A percentile compares a stretch with the other conserved stretches of the same genome.
phyloP scores from a whole-genome alignment of 1,140 invertebrate genomes.

The Drosophila guanche region DNA sequence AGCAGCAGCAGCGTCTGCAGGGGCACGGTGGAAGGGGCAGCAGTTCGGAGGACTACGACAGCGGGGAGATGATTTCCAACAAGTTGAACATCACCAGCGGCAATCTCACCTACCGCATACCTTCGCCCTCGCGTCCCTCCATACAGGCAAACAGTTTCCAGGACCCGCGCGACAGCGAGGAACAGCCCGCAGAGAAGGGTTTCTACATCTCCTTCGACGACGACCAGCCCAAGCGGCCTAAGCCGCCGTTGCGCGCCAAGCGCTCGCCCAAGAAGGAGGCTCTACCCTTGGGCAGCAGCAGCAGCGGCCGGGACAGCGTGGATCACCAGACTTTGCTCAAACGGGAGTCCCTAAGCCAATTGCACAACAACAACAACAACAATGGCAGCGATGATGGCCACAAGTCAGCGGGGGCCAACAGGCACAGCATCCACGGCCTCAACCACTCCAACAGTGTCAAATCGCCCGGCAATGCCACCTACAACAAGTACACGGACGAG shows the following conservation, averaged over 20 bases:
- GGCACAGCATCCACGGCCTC: constrained; percentile 51
- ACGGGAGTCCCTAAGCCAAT: constrained; percentile 84
- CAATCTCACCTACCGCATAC: constrained; percentile 93
- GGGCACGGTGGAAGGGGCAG: constrained; percentile 66
- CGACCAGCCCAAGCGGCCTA: constrained; percentile 93
- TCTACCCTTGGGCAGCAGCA: neutral
- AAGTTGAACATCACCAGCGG: constrained; percentile 92
- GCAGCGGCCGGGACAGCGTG: constrained; percentile 74
- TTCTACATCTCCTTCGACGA: constrained; percentile 97
- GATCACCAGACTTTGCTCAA: constrained; percentile 74
- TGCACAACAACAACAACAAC: constrained; percentile 78
- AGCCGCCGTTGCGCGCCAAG: constrained; percentile 92
- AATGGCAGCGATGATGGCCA: constrained; percentile 45
- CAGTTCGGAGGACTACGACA: constrained; percentile 75
- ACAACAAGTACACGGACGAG: constrained; percentile 81
- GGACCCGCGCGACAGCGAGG: constrained; percentile 79
- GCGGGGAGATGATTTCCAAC: constrained; percentile 76
- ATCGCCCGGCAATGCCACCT: constrained; percentile 71
- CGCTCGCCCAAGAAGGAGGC: constrained; percentile 91
- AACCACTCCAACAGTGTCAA: constrained; percentile 57
- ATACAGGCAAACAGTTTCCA: constrained; percentile 90
- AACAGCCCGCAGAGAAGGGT: constrained; percentile 90
- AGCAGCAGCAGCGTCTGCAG: constrained; percentile 42
- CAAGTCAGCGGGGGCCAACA: constrained; percentile 26
- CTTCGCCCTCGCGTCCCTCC: constrained; percentile 89